Evolutionary conservation across 92 coral and sea anemone species (phyloP), one percentile per base, ranked within the genome.

Genomic region (Scolanthus callimorphus): DNA sequence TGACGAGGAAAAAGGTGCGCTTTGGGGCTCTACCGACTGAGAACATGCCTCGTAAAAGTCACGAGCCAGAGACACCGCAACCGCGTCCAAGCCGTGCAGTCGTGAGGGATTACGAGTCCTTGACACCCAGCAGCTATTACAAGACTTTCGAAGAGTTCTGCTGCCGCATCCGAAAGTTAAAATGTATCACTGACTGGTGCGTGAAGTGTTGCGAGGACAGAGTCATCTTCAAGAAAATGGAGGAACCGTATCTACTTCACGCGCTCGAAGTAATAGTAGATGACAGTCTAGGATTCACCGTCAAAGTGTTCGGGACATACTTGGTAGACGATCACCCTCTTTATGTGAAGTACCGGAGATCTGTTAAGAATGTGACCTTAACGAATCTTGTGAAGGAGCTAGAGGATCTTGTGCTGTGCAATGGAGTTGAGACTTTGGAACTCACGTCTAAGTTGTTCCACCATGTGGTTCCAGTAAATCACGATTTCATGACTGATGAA

Each of bases 211-310:
- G 23, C 3, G 59, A 48, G 25, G 70, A 65, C 44, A 49, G 59
- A 57, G 67, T 63, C 17, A 57, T 76, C 20, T 60, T 73, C 11
- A 61, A 82, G 66, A 63, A 62, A 52, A 44, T 39, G 57, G 24
- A 38, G 30, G 65, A 65, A 17, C 78, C 73, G 4, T 71, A 75
- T 51, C 25, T 75, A 11, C 51, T 82, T 24, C 89, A 83, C 43
- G 51, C 44, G 56, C n/a, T 61, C 25, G 81, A 76, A 68, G 39
- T 77, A 39, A 46, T 76, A 17, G 69, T 76, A 23, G 79, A 70
- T 49, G 82, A 70, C 45, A 82, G 87, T 43, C 86, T 62, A 13
- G 74, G 66, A n/a, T 79, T 85, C 45, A 79, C 68, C 31, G 76
- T 73, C 27, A 65, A 72, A 65, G 76, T 65, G 22, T 83, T 37